Evolutionary conservation across 2,113 vertebrate genomes (phyloP), one percentile per base, ranked within the genome.

Genomic region (Rhadina sibilatrix): DNA sequence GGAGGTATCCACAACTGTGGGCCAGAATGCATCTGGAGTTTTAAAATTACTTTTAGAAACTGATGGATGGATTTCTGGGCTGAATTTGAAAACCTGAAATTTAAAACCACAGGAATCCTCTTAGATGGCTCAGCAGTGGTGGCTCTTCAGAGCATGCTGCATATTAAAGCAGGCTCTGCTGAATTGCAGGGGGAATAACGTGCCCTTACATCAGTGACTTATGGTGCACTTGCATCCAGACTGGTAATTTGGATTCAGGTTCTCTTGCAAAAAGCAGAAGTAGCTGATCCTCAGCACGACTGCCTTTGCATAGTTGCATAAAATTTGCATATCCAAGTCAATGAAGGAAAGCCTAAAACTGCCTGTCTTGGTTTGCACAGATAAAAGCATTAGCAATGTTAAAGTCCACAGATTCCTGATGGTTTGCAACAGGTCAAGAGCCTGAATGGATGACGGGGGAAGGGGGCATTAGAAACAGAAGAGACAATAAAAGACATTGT

Each of bases 71-170:
- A 61, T 95, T 93, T 91, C 59, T 38, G 35, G 74, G 54, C 78
- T 88, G 81, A 93, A 63, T 90, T 80, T 40, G 84, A 92, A 95
- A 95, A 81, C 60, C 60, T 82, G 69, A 80, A 40, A 78, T 87
- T 78, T 87, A 76, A 84, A 95, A 84, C 83, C 40, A 7, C 61
- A 38, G 74, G 86, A 85, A 52, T 85, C 70, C 38, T 85, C 63
- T 24, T 35, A 88, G 74, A 76, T 56, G 37, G 76, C 68, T 89
- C 72, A 56, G 57, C 65, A 63, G 80, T 44, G 61, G 64, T 91
- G 84, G 70, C 70, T 74, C 46, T 85, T 87, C 66, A 75, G 59
- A 85, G 53, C 54, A 54, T 1, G 1, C 50, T 83, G 63, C 37
- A 17, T 83, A 24, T 89, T 82, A 84, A 95, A 95, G 75, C 83